These are phyloP conservation scores for Caenorhabditis remanei DNA, from an alignment of 1,140 invertebrate genomes.

Conservation along the genomic window DNA sequence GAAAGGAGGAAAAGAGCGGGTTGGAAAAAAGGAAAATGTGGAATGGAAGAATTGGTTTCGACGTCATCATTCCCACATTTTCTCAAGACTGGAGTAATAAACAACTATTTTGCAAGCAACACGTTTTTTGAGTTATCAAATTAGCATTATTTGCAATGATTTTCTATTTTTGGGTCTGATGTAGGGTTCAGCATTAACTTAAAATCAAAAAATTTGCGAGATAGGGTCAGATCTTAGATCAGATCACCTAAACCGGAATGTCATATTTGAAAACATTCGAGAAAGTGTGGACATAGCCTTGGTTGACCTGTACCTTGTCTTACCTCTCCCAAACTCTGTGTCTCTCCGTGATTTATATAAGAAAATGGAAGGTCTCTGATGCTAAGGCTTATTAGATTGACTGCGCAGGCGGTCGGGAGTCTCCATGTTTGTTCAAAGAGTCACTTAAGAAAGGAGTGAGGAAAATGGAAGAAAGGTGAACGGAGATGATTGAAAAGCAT, in stretches of 20 bases:
- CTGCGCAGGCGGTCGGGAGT: constrained; percentile 19
- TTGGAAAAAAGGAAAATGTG: not conserved
- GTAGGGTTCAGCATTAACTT: not conserved
- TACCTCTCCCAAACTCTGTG: not conserved
- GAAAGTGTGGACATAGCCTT: constrained; percentile 13
- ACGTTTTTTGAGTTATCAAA: no score
- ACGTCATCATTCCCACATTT: not conserved
- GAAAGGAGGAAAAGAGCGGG: not conserved
- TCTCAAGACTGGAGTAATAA: not conserved
- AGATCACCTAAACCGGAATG: not conserved
- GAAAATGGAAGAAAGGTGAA: not conserved
- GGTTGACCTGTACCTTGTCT: constrained; percentile 25
- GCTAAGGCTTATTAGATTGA: constrained; percentile 33
- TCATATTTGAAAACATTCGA: constrained; percentile 11
- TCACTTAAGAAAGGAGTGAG: constrained; percentile 31
- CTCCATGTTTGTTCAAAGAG: constrained; percentile 44
- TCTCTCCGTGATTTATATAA: not conserved
- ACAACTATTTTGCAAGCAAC: no score
- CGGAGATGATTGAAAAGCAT: not conserved
- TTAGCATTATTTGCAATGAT: no score
- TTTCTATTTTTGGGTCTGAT: no score
- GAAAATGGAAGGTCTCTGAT: not conserved
- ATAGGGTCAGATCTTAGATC: not conserved
- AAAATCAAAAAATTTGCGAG: not conserved
- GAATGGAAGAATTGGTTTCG: not conserved